These are phyloP conservation scores for Polypedilum pembai DNA, from an alignment of 1,140 invertebrate genomes.

Conservation along the genomic window DNA sequence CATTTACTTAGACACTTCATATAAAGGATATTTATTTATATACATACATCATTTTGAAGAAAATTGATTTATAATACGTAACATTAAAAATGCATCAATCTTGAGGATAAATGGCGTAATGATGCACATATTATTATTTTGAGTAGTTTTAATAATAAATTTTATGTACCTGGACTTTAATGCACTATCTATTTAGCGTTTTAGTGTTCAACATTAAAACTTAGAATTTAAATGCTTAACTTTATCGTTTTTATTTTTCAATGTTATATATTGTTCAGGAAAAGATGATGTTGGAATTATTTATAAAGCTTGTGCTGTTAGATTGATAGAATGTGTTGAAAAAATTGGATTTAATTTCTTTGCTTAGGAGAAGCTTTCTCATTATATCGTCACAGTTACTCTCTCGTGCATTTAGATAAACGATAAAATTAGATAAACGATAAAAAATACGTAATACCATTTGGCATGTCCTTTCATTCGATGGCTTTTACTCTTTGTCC, in stretches of 20 bases:
- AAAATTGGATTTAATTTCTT: neutral
- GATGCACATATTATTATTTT: too few species aligned
- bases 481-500: neutral
- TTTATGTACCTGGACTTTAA: too few species aligned
- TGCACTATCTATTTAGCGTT: too few species aligned
- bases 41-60: too few species aligned
- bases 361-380: neutral
- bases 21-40: too few species aligned
- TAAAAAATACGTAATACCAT: neutral
- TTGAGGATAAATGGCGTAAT: too few species aligned
- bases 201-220: too few species aligned
- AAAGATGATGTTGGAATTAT: neutral
- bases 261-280: neutral
- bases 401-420: neutral
- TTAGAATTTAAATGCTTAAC: too few species aligned
- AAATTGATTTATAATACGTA: too few species aligned
- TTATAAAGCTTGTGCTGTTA: neutral
- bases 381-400: neutral
- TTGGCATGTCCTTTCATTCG: constrained; percentile 3
- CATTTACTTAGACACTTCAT: too few species aligned
- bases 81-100: too few species aligned
- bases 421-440: neutral
- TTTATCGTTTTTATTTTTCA: neutral
- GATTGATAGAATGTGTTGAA: constrained; percentile 6
- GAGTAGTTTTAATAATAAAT: too few species aligned